Evolutionary conservation across 2,888 invertebrate species (phyloP).

Genomic region (Thera obeliscata): DNA sequence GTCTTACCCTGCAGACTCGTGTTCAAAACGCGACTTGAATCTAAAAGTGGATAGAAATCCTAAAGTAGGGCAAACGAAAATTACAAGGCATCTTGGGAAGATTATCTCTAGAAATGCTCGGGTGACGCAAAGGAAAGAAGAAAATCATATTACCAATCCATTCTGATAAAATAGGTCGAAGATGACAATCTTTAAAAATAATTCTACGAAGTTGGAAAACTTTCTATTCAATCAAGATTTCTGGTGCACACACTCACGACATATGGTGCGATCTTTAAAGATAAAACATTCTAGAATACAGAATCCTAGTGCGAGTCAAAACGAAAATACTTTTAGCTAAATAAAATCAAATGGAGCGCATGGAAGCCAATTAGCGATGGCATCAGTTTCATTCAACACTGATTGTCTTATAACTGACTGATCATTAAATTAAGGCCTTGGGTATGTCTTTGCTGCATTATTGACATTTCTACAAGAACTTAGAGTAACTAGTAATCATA

Average conservation of each 20-base stretch:
- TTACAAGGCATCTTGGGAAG: neutral
- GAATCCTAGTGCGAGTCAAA: no score
- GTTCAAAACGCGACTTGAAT: neutral
- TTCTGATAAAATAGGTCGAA: neutral
- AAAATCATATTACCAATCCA: neutral
- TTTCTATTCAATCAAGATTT: neutral
- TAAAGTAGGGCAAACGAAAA: neutral
- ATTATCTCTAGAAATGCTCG: neutral
- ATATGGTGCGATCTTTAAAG: no score
- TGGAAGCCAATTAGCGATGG: no score
- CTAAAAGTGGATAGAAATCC: constrained; percentile 1
- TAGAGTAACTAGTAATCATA: neutral
- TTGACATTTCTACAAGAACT: no score
- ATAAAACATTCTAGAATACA: no score
- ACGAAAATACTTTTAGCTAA: no score
- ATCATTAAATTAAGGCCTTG: no score
- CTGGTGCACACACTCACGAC: neutral
- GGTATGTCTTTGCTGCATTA: no score
- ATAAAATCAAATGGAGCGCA: no score
- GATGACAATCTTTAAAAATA: neutral
- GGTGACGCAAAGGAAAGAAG: neutral
- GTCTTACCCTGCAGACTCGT: neutral
- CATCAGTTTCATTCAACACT: no score
- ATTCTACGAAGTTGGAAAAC: neutral
- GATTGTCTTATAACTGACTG: no score